Evolutionary conservation across 2,113 vertebrate species (phyloP).

Genomic region (Lonchura striata): DNA sequence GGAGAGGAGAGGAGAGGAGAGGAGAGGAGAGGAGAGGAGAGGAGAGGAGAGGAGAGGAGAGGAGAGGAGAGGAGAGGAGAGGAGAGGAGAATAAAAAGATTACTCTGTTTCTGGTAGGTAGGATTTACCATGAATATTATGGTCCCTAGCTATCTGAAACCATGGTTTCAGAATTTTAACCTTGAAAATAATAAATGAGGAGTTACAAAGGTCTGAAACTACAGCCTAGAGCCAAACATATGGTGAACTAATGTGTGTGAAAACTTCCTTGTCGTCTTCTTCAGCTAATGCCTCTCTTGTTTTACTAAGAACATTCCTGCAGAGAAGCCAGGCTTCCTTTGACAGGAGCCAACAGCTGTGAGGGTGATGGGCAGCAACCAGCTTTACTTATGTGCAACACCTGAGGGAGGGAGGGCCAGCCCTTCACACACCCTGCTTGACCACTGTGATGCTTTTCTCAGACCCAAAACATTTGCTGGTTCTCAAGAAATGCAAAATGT

Average conservation of each 20-base stretch:
- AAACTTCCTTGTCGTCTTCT: neutral
- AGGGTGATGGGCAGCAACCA: neutral
- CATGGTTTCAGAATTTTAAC: neutral
- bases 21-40: too few relatives aligned
- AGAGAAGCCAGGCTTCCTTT: neutral
- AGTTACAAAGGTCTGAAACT: constrained; percentile 9
- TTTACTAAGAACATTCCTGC: neutral
- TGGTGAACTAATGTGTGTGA: constrained; percentile 10
- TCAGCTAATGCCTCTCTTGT: neutral
- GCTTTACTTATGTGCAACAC: neutral
- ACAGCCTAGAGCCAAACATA: constrained; percentile 30
- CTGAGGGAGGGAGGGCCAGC: neutral
- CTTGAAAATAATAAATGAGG: constrained; percentile 36
- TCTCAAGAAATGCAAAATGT: neutral
- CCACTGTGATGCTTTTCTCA: neutral
- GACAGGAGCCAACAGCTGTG: accelerated
- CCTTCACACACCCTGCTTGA: neutral
- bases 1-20: too few relatives aligned
- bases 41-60: too few relatives aligned
- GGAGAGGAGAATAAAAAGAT: neutral
- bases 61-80: neutral
- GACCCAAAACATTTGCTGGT: neutral
- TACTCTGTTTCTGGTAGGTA: neutral
- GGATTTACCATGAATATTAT: neutral
- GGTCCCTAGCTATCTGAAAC: neutral